These are phyloP conservation scores for Pomacea maculata DNA, from an alignment of 1,140 invertebrate genomes.

Conservation along the genomic window DNA sequence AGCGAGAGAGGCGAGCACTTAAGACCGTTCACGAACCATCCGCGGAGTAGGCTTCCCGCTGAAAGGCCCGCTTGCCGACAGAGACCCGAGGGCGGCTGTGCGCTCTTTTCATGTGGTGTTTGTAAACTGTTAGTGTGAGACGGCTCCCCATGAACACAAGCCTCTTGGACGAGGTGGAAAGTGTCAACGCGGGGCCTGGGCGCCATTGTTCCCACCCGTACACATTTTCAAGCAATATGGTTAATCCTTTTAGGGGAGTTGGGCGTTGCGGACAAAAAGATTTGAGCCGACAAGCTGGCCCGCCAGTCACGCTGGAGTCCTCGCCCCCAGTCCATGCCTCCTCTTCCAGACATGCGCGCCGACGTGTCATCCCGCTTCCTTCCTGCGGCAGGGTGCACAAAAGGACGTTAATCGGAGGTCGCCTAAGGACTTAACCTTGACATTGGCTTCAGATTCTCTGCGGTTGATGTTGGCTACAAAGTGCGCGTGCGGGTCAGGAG, in stretches of 20 bases:
- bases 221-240: background rate
- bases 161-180: background rate
- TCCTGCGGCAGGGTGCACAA: background rate
- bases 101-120: slow-evolving; percentile 7
- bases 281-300: background rate
- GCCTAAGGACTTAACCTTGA: background rate
- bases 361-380: background rate
- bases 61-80: too few relatives aligned
- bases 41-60: too few relatives aligned
- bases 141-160: background rate
- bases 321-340: background rate
- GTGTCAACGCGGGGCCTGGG: background rate
- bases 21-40: too few relatives aligned
- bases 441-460: background rate
- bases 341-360: background rate
- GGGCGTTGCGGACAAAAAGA: background rate
- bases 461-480: too few relatives aligned
- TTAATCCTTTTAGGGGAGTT: slow-evolving; percentile 12
- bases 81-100: too few relatives aligned
- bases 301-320: background rate
- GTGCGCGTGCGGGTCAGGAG: too few relatives aligned
- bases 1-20: too few relatives aligned
- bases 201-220: background rate
- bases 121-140: slow-evolving; percentile 10
- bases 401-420: slow-evolving; percentile 3